These are phyloP conservation scores for Anableps anableps DNA, from an alignment of 2,797 vertebrate species.

Conservation along the genomic window DNA sequence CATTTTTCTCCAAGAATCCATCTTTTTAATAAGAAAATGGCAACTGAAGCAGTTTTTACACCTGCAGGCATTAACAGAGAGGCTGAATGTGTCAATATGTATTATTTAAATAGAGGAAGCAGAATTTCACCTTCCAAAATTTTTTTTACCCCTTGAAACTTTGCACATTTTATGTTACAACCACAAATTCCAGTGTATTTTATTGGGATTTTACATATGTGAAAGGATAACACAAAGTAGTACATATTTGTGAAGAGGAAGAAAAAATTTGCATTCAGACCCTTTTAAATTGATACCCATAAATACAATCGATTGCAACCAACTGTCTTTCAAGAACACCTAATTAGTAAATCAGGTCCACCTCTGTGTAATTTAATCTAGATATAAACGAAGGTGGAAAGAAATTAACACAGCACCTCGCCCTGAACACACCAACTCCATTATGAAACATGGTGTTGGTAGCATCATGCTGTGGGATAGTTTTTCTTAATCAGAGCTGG, in stretches of 20 bases:
- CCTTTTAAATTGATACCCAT: too few relatives aligned
- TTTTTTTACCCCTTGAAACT: too few relatives aligned
- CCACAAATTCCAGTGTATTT: not conserved
- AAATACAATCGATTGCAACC: not conserved
- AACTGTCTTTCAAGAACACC: not conserved
- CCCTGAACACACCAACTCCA: not conserved
- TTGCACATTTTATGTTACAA: too few relatives aligned
- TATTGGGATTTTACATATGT: not conserved
- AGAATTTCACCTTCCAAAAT: too few relatives aligned
- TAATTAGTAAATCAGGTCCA: not conserved
- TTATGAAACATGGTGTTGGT: not conserved
- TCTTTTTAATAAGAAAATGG: not conserved
- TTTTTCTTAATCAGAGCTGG: not conserved
- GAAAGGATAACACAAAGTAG: too few relatives aligned
- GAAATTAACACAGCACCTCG: not conserved
- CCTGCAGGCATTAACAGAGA: not conserved
- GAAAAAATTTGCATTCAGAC: too few relatives aligned
- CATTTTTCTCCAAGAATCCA: conserved; percentile 3
- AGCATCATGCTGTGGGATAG: not conserved
- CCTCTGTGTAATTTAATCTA: not conserved
- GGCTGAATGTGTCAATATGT: not conserved
- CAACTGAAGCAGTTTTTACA: not conserved
- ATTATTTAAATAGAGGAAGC: too few relatives aligned
- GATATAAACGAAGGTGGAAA: not conserved
- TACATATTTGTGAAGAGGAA: too few relatives aligned